Conservation (phyloP, 2,888 invertebrate genomes). For the Aporophyla nigra region DNA sequence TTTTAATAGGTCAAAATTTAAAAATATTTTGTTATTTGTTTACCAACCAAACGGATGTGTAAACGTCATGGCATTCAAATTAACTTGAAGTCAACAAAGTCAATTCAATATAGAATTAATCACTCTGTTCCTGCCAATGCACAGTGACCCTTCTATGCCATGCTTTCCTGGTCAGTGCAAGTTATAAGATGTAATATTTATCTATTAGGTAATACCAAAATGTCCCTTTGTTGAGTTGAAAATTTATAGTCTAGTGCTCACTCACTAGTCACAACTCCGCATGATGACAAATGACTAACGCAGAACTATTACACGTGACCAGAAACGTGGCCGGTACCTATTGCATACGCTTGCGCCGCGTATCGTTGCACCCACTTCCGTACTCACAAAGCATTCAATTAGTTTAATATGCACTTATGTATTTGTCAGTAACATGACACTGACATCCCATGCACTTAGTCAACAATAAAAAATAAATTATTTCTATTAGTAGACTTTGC, state of each 20-base stretch:
- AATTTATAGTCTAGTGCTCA: conserved; percentile 21
- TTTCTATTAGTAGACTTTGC: conserved; percentile 34
- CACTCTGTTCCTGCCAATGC: neutral
- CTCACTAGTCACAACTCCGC: conserved; percentile 1
- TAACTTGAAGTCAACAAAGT: conserved; percentile 12
- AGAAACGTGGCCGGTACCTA: conserved; percentile 44
- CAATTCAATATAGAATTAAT: neutral
- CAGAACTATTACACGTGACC: conserved; percentile 52
- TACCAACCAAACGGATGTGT: neutral
- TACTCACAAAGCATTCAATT: conserved; percentile 64
- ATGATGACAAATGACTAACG: conserved; percentile 49
- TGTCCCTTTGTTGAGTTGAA: conserved; percentile 14
- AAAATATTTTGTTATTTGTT: conserved; percentile 13
- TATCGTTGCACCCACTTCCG: conserved; percentile 49
- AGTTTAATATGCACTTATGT: conserved; percentile 72
- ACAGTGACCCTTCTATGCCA: neutral
- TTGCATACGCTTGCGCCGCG: conserved; percentile 20
- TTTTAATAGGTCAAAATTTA: neutral
- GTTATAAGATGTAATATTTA: neutral
- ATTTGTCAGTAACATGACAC: conserved; percentile 71
- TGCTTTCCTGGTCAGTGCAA: neutral
- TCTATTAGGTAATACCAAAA: neutral
- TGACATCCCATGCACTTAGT: conserved; percentile 66
- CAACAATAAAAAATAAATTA: conserved; percentile 59
- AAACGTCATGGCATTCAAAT: neutral